A percentile compares a stretch with the other conserved stretches of the same genome.
Conservation (phyloP, 1,140 invertebrate species). For the Ceratosolen fusciceps region DNA sequence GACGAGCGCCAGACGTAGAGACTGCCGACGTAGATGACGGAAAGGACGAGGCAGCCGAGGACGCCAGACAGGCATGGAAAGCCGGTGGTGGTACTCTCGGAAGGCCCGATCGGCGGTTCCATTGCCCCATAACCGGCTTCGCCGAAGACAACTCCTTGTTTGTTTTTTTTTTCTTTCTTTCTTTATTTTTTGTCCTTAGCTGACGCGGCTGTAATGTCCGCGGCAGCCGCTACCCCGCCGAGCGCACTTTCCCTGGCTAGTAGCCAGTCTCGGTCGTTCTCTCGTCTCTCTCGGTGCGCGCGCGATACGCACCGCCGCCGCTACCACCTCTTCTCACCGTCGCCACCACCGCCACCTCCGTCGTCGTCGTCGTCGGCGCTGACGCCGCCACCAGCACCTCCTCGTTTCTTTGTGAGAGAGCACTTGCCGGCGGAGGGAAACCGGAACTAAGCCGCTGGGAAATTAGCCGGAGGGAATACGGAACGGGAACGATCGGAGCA, state of each 20-base stretch:
- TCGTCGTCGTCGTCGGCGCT: too few species aligned
- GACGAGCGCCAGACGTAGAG: constrained; percentile 86
- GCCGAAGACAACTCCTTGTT: not conserved
- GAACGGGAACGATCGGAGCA: too few species aligned
- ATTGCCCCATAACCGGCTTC: constrained; percentile 62
- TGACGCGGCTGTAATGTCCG: not conserved
- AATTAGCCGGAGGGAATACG: too few species aligned
- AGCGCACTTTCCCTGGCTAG: constrained; percentile 6
- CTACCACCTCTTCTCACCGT: too few species aligned
- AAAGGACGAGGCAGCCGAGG: constrained; percentile 79
- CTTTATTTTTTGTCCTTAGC: not conserved
- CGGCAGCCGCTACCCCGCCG: not conserved
- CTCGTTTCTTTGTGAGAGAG: too few species aligned
- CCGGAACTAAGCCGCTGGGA: too few species aligned
- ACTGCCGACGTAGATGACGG: constrained; percentile 84
- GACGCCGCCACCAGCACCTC: not conserved
- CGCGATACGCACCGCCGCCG: too few species aligned
- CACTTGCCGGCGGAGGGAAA: too few species aligned
- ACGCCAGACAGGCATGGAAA: constrained; percentile 66
- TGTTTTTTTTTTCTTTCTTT: not conserved
- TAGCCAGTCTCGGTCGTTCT: not conserved
- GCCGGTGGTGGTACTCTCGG: constrained; percentile 54
- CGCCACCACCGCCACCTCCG: not conserved
- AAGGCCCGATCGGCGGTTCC: constrained; percentile 60
- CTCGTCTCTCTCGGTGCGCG: not conserved